These are phyloP conservation scores for Mallotus villosus DNA, from an alignment of 2,797 vertebrate species.

Conservation along the genomic window DNA sequence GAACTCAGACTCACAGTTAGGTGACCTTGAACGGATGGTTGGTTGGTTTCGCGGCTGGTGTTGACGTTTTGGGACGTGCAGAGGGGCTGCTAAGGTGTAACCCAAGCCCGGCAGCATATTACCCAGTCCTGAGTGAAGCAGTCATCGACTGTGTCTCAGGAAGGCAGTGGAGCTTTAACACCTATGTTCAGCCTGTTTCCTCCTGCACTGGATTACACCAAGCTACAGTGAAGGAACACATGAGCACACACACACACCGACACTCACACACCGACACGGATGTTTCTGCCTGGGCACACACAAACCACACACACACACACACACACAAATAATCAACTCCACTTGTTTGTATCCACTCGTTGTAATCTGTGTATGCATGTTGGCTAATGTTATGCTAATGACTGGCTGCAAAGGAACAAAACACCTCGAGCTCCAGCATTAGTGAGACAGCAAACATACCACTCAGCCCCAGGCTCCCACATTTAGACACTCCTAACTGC, in stretches of 20 bases:
- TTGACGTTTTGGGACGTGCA: conserved; percentile 33
- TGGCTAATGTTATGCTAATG: conserved; percentile 39
- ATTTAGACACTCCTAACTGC: conserved; percentile 8
- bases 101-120: conserved; percentile 62
- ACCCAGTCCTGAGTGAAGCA: conserved; percentile 69
- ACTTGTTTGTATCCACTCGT: conserved; percentile 45
- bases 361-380: conserved; percentile 44
- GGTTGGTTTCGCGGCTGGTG: conserved; percentile 34
- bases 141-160: conserved; percentile 66
- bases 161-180: conserved; percentile 65
- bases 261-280: conserved; percentile 8
- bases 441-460: conserved; percentile 32
- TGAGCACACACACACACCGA: neutral
- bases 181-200: conserved; percentile 62
- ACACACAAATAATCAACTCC: conserved; percentile 31
- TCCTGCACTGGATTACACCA: conserved; percentile 69
- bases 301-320: no score
- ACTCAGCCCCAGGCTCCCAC: conserved; percentile 23
- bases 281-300: no score
- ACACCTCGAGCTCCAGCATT: conserved; percentile 24
- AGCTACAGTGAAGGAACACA: conserved; percentile 37
- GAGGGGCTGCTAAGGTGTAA: conserved; percentile 44
- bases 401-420: conserved; percentile 36
- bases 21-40: conserved; percentile 50
- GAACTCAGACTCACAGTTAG: conserved; percentile 12